A percentile compares a stretch with the other conserved stretches of the same genome.
phyloP scores from a whole-genome alignment of 2,797 vertebrate species.

The Paedocypris micromegethes region DNA sequence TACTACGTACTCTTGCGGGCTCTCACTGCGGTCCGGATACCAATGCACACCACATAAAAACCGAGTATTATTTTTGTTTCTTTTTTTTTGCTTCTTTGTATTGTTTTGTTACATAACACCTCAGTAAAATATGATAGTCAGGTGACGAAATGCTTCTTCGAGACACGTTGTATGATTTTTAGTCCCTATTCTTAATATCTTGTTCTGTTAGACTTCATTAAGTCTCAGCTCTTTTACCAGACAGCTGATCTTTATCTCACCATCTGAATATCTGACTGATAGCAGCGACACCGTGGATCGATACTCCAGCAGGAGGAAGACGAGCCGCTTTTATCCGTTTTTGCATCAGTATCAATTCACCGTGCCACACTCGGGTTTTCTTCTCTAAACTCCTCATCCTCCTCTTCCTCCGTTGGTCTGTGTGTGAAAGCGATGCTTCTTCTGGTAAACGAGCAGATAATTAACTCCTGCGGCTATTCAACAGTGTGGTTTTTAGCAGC shows the following conservation, averaged over 20 bases:
- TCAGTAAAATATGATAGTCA: no score
- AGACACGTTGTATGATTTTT: no score
- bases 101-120: no score
- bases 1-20: no score
- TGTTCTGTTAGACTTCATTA: background rate
- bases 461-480: background rate
- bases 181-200: no score
- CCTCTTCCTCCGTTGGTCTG: no score
- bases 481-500: conserved; percentile 31
- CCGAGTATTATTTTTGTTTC: no score
- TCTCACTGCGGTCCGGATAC: no score
- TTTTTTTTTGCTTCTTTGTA: no score
- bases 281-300: conserved; percentile 6
- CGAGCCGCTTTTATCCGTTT: background rate
- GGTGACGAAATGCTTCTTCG: no score
- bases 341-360: background rate
- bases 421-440: no score
- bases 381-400: background rate
- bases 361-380: conserved; percentile 15
- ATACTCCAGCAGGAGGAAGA: conserved; percentile 30
- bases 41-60: no score
- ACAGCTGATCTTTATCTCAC: conserved; percentile 15
- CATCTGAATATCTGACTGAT: conserved; percentile 23
- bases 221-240: conserved; percentile 28
- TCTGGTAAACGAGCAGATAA: background rate